Evolutionary conservation across 2,797 vertebrate genomes (phyloP).

Genomic region (Lagodon rhomboides): DNA sequence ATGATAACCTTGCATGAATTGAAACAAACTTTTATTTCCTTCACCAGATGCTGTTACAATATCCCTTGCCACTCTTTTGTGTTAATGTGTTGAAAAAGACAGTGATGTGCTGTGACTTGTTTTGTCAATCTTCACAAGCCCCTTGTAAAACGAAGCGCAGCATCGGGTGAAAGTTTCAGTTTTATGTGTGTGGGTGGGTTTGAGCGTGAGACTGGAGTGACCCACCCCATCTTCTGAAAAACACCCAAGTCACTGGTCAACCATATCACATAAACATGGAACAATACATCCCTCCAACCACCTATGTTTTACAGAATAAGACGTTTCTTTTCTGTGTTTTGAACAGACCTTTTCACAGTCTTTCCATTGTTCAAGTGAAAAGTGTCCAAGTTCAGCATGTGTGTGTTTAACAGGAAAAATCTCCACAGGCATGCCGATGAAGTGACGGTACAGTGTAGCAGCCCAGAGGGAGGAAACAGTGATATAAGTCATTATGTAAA

Average conservation of each 20-base stretch:
- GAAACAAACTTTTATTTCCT: neutral
- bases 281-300: neutral
- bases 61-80: neutral
- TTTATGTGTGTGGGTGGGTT: neutral
- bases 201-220: neutral
- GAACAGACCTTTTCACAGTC: neutral
- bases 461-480: neutral
- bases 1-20: neutral
- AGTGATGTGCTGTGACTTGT: neutral
- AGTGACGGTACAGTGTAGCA: neutral
- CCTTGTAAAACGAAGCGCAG: neutral
- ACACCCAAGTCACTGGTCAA: neutral
- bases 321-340: neutral
- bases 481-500: conserved; percentile 20
- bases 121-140: neutral
- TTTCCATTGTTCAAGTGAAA: neutral
- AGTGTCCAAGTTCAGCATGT: neutral
- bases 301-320: too few species aligned
- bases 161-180: neutral
- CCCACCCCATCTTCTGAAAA: neutral
- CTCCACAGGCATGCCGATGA: neutral
- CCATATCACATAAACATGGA: neutral
- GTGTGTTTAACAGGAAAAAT: neutral
- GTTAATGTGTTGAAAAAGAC: neutral
- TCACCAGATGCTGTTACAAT: neutral